Evolutionary conservation across 2,888 invertebrate genomes (phyloP), one percentile per base, ranked within the genome.

Genomic region (Lasioglossum zephyrum): DNA sequence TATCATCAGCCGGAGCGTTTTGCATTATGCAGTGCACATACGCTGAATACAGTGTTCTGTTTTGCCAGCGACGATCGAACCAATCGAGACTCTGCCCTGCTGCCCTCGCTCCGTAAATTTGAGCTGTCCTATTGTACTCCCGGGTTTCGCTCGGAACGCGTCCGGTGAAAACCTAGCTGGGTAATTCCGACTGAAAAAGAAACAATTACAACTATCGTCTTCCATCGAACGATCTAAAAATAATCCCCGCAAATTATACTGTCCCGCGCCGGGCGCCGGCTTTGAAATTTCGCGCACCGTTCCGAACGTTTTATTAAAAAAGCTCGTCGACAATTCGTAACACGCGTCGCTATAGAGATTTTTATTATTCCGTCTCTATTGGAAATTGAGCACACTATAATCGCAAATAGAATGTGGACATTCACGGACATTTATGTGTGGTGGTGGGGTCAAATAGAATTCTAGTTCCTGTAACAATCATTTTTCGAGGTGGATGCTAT

Each of bases 11-110:
- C 88, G 90, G 89, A 90, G 88, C 89, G 87, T 88, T 84, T 83
- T 92, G 91, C 92, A 94, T 94, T 93, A 93, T 93, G 92, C 93
- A 92, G 91, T 89, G 79, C 88, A 66, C 81, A 82, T 75, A 82
- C 78, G 87, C 18, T 60, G 57, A 18, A 31, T 66, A 39, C 79
- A 57, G 66, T 76, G 83, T 81, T 74, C 78, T 73, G 70, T 75
- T 80, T 73, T 85, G 63, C 31, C 73, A 82, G 86, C 79, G 82
- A 81, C 83, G 84, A 85, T 76, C 80, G 77, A 49, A 44, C 81
- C 84, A 89, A 90, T 88, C 86, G 73, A 81, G 57, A n/a, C n/a
- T n/a, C 8, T 53, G 53, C 53, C 9, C 53, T 57, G 26, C 16
- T 6, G 63, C 6, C 16, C 63, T 6, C 18, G 31, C 63, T 31